Percentiles rank a stretch among this genome's conserved stretches.
Conservation (phyloP, 1,140 invertebrate genomes). For the Hyles euphorbiae region DNA sequence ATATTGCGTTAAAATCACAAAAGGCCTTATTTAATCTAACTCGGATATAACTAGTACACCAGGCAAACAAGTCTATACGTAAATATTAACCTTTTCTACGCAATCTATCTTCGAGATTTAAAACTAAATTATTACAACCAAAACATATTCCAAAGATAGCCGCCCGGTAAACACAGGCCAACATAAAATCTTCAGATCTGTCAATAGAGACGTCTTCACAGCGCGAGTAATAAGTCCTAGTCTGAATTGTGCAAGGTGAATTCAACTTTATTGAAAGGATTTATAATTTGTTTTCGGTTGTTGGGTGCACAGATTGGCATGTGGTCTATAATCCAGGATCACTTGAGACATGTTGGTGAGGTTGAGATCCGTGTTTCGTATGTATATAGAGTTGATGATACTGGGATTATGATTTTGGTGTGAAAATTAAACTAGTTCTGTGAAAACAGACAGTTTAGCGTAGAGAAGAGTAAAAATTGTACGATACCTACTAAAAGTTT, state of each 20-base stretch:
- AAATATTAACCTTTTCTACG: no score
- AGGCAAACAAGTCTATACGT: no score
- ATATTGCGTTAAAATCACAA: no score
- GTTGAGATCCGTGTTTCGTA: conserved; percentile 28
- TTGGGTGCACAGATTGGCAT: conserved; percentile 13
- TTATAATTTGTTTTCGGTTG: conserved; percentile 11
- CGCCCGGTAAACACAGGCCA: conserved; percentile 23
- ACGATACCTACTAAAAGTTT: neutral
- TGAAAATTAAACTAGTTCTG: neutral
- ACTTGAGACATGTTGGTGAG: conserved; percentile 34
- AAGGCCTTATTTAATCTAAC: no score
- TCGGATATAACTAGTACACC: no score
- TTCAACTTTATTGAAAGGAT: conserved; percentile 5
- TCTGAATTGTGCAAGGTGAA: conserved; percentile 3
- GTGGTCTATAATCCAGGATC: conserved; percentile 40
- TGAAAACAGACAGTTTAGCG: no score
- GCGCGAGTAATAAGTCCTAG: neutral
- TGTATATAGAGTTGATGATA: conserved; percentile 14
- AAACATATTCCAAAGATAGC: conserved; percentile 18
- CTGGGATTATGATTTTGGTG: neutral
- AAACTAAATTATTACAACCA: neutral
- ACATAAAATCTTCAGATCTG: conserved; percentile 33
- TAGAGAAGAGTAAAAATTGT: no score
- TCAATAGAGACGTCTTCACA: conserved; percentile 33
- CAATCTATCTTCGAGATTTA: no score